Evolutionary conservation across 2,113 vertebrate species (phyloP), one percentile per base, ranked within the genome.

Genomic region (Propithecus coquereli): DNA sequence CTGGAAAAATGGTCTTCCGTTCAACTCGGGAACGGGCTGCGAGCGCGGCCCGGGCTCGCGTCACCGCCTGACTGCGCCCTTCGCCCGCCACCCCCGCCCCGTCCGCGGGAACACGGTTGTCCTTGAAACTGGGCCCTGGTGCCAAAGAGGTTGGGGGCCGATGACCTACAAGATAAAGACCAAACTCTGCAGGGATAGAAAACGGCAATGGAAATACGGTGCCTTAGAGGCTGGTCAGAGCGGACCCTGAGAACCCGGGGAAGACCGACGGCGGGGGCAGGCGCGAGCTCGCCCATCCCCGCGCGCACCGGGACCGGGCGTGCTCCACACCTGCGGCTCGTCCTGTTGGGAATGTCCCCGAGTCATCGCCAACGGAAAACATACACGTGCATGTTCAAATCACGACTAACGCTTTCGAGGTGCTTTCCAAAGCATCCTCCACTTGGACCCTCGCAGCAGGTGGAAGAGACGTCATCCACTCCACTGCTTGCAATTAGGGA

Each of bases 301-400:
- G 0, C 1, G 1, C 30, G 50, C 47, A 8, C n/a, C 66, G 54
- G 65, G 5, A 50, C 0, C 34, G 86, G 5, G 27, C 2, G 17
- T 37, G n/a, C 5, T 25, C 3, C 1, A 25, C 4, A 5, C 25
- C 47, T 40, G 65, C 32, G 22, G 30, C 74, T 34, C 7, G 34
- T 80, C 52, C 18, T 47, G 6, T 8, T 0, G 1, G 20, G 37
- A 57, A 18, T 23, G 23, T 8, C 32, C 50, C 32, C 70, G 20
- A 43, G 27, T 84, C 23, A 6, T 23, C 54, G 25, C 32, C 27
- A n/a, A 5, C 0, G 17, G 68, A 14, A 81, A 52, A 59, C 43
- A 17, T 14, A 17, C 79, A n/a, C 1, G 3, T 11, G n/a, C 43
- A 37, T 0, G 0, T 22, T 82, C 8, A 2, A 47, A 54, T 47